Conservation (phyloP, 2,113 vertebrate species). For the Tychaedon coryphoeus region DNA sequence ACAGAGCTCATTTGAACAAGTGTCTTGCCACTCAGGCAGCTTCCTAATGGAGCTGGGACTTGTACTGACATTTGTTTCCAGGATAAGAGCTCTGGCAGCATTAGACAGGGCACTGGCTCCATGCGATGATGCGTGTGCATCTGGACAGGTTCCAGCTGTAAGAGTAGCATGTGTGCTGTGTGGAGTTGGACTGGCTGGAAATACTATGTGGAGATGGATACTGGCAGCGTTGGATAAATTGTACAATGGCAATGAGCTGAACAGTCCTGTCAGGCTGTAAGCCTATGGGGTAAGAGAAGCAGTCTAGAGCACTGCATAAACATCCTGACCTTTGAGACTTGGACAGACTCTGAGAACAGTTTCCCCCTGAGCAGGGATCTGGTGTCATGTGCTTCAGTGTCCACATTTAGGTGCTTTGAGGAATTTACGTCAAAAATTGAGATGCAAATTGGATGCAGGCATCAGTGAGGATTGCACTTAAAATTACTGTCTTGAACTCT, state of each 20-base stretch:
- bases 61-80: neutral
- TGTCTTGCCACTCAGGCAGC: fast-evolving
- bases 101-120: neutral
- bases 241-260: neutral
- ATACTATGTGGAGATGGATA: fast-evolving
- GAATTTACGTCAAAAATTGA: neutral
- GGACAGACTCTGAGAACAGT: neutral
- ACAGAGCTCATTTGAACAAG: neutral
- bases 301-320: neutral
- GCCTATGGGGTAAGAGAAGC: neutral
- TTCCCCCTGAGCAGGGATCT: neutral
- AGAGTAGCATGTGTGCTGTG: fast-evolving
- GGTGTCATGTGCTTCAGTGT: neutral
- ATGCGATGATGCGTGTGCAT: fast-evolving
- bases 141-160: neutral
- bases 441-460: neutral
- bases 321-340: fast-evolving
- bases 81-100: neutral
- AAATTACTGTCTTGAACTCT: neutral
- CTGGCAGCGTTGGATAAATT: neutral
- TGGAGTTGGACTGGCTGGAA: neutral
- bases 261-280: fast-evolving
- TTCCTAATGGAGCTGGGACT: neutral
- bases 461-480: neutral
- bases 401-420: neutral